Conservation (phyloP, 2,888 invertebrate species). For the Mycalesis mineus region DNA sequence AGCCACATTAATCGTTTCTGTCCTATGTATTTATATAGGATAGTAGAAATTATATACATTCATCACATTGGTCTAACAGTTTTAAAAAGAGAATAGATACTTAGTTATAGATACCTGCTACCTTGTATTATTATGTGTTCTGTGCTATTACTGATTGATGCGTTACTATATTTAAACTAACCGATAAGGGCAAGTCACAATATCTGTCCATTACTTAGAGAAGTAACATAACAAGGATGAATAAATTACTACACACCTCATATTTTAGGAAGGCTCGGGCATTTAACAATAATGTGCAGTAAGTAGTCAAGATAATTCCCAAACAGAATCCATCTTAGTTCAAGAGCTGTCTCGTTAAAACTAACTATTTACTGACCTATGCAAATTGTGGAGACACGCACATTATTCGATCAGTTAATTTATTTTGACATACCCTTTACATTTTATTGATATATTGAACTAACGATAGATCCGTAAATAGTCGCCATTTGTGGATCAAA, state of each 20-base stretch:
- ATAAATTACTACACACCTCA: neutral
- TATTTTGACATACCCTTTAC: constrained; percentile 9
- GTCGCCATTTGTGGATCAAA: constrained; percentile 4
- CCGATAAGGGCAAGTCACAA: too few relatives aligned
- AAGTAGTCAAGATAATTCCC: neutral
- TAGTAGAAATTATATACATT: too few relatives aligned
- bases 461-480: neutral
- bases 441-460: constrained; percentile 5
- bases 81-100: too few relatives aligned
- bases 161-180: too few relatives aligned
- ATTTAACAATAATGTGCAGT: neutral
- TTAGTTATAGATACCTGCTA: too few relatives aligned
- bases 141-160: too few relatives aligned
- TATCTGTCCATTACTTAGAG: too few relatives aligned
- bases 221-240: too few relatives aligned
- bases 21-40: too few relatives aligned
- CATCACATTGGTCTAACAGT: too few relatives aligned
- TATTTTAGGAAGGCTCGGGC: neutral
- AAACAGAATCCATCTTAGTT: constrained; percentile 2
- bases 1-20: too few relatives aligned
- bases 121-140: too few relatives aligned
- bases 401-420: constrained; percentile 12
- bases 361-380: constrained; percentile 9
- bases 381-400: constrained; percentile 1
- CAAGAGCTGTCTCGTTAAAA: constrained; percentile 14